phyloP scores from a whole-genome alignment of 2,888 invertebrate species.

The Tiliacea aurago region DNA sequence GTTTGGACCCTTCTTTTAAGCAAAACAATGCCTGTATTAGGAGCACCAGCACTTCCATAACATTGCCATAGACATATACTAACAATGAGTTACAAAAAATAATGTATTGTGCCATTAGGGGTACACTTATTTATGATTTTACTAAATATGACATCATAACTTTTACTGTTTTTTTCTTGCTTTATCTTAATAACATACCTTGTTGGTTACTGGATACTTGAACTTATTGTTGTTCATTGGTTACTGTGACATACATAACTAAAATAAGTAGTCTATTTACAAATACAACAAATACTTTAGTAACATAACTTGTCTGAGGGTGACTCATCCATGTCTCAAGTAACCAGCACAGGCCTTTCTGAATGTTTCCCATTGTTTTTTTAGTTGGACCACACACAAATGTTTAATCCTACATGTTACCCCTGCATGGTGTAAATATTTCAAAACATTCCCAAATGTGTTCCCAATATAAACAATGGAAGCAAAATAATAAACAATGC shows the following conservation, averaged over 20 bases:
- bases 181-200: background rate
- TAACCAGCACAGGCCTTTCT: background rate
- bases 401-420: background rate
- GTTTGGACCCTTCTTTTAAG: too few species aligned
- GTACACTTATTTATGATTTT: background rate
- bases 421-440: background rate
- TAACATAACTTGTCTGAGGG: background rate
- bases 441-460: background rate
- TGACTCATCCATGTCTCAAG: background rate
- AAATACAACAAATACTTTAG: too few species aligned
- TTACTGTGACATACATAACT: background rate
- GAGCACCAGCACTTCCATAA: too few species aligned
- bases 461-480: conserved; percentile 15
- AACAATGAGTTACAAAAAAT: too few species aligned
- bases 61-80: too few species aligned
- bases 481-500: conserved; percentile 11
- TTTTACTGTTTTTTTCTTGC: background rate
- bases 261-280: background rate
- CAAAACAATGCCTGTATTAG: too few species aligned
- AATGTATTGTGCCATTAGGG: too few species aligned
- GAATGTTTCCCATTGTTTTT: background rate
- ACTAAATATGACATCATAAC: background rate
- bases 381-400: background rate
- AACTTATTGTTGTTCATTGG: background rate
- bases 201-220: background rate